Percentiles rank a stretch among this genome's conserved stretches.
phyloP scores from a whole-genome alignment of 2,888 invertebrate species.

The Antitype chi region DNA sequence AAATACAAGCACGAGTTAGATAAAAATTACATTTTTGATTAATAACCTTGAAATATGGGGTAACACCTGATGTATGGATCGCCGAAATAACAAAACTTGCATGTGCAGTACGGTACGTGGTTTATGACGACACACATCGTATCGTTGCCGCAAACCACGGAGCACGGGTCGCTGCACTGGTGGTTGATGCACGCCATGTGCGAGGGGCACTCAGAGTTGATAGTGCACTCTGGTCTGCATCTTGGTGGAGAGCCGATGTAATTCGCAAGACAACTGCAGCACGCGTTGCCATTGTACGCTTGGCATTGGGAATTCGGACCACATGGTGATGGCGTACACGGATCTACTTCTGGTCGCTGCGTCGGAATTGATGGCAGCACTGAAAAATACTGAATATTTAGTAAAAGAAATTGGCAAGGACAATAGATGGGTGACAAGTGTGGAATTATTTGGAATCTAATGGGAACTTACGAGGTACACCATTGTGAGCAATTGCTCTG shows the following conservation, averaged over 20 bases:
- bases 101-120: constrained; percentile 93
- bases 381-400: constrained; percentile 59
- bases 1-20: neutral
- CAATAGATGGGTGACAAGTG: neutral
- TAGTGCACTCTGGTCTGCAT: constrained; percentile 93
- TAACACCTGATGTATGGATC: constrained; percentile 92
- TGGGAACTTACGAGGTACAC: too few relatives aligned
- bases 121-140: constrained; percentile 94
- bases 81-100: constrained; percentile 92
- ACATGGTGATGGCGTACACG: constrained; percentile 94
- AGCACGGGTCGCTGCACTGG: constrained; percentile 94
- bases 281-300: constrained; percentile 92
- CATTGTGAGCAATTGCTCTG: too few relatives aligned
- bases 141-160: constrained; percentile 94
- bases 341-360: constrained; percentile 83
- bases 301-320: constrained; percentile 94
- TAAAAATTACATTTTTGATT: neutral
- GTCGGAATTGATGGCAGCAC: constrained; percentile 77
- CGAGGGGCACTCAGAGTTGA: constrained; percentile 93
- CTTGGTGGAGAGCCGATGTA: constrained; percentile 94
- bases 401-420: constrained; percentile 5
- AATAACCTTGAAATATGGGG: constrained; percentile 75
- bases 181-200: constrained; percentile 93
- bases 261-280: constrained; percentile 93
- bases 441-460: neutral